Base-by-base conservation (phyloP, 2,113 vertebrate species). In the Stercorarius parasiticus region DNA sequence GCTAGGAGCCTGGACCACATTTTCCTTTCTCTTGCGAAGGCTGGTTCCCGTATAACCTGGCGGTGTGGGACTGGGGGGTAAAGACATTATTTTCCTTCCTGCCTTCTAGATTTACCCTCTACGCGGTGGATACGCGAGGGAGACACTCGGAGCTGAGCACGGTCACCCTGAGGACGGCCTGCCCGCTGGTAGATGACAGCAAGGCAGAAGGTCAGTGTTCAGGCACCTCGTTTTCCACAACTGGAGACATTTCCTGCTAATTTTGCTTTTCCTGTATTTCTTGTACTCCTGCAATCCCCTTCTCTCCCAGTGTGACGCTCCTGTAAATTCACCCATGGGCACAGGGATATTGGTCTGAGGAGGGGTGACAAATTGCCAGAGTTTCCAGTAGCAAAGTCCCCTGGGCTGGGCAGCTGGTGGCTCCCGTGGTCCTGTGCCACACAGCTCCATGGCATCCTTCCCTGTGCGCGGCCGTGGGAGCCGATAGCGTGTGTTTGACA, bases 151-250 rank as follows among this genome's bases (percentile, higher is more conserved):
- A 99, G 77, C 98, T 99, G 34, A 99, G 99, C 97, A 99, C 98
- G 0, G 99, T 99, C 83, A 99, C 99, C 5, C 97, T 99, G 72
- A 98, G 99, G 82, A 99, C 99, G 4, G 99, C 99, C 30, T 99
- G 99, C 96, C 99, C 99, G 0, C 98, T 99, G 96, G 99, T 99
- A 50, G 99, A 99, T 7, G 99, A 99, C 98, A 99, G 98, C 93
- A 99, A 99, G 87, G 99, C 99, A 84, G 99, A 99, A 99, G 99
- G 99, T 99, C 98, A 55, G 97, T 95, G 56, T 13, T 43, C 55
- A 36, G 8, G n/a, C 9, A 1, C 52, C 83, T 81, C 4, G 0
- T 70, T 88, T 56, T 49, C 74, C 23, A 2, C 0, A 0, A n/a
- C 50, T 45, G 14, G 62, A 93, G 62, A 66, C 6, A 22, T 90